These are phyloP conservation scores for Selene dorsalis DNA, from an alignment of 2,797 vertebrate species.

Conservation along the genomic window DNA sequence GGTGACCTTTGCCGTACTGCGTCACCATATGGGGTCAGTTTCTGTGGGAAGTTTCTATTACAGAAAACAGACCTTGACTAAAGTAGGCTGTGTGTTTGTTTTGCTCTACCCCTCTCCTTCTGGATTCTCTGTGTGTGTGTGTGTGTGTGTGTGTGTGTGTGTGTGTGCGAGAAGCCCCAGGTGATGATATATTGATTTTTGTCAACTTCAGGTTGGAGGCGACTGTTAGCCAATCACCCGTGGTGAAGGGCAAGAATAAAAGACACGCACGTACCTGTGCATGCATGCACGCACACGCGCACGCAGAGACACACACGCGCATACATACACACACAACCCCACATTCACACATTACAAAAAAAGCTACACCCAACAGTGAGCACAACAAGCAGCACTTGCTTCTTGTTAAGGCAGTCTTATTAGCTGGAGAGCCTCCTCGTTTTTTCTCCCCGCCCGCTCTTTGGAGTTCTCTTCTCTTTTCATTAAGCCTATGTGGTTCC, in stretches of 20 bases:
- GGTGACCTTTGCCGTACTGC: conserved; percentile 70
- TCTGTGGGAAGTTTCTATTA: conserved; percentile 75
- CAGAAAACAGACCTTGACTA: conserved; percentile 74
- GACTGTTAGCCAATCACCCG: conserved; percentile 81
- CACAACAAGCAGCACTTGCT: conserved; percentile 63
- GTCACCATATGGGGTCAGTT: conserved; percentile 58
- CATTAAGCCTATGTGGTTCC: conserved; percentile 67
- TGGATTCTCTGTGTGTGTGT: conserved; percentile 45
- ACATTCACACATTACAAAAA: conserved; percentile 28
- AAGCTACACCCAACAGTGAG: conserved; percentile 54
- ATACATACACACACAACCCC: not conserved
- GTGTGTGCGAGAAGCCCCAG: conserved; percentile 55
- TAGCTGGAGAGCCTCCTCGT: conserved; percentile 64
- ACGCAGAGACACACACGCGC: not conserved
- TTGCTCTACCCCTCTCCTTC: conserved; percentile 55
- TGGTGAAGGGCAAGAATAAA: conserved; percentile 80
- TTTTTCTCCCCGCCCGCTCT: conserved; percentile 28
- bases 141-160: conserved; percentile 45
- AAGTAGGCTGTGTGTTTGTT: conserved; percentile 71
- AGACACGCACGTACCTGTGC: conserved; percentile 40
- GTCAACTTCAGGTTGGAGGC: conserved; percentile 80
- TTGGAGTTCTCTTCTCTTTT: conserved; percentile 59
- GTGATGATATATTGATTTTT: conserved; percentile 85
- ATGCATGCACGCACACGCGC: not conserved
- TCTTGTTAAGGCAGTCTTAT: conserved; percentile 72